Conservation (phyloP, 2,113 vertebrate species). For the Tinamus guttatus region DNA sequence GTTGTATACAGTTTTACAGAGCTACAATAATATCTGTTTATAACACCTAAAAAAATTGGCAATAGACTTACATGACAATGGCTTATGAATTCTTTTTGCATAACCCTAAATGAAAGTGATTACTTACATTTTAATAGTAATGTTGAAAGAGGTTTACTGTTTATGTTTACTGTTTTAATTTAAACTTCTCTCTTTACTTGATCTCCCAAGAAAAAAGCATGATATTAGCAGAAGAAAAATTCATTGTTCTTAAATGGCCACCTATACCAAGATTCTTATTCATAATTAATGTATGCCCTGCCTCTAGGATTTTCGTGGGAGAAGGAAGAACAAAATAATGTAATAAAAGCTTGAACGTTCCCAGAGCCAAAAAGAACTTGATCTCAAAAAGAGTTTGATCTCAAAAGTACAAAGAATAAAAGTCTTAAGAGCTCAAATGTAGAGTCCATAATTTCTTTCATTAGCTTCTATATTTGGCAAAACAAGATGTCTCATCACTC, state of each 20-base stretch:
- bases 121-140: neutral
- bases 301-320: neutral
- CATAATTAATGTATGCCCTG: neutral
- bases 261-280: neutral
- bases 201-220: neutral
- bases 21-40: slow-evolving; percentile 4
- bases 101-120: slow-evolving; percentile 25
- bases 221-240: neutral
- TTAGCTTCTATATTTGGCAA: slow-evolving; percentile 37
- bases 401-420: neutral
- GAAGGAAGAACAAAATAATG: neutral
- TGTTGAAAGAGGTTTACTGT: neutral
- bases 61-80: slow-evolving; percentile 1
- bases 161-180: neutral
- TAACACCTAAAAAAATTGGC: slow-evolving; percentile 5
- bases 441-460: neutral
- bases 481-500: slow-evolving; percentile 34
- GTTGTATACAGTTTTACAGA: neutral
- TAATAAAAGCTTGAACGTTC: neutral
- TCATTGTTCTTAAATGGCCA: neutral
- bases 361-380: neutral
- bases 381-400: neutral
- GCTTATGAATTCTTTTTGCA: neutral
- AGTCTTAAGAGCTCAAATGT: neutral
- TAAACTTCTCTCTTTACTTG: neutral